Evolutionary conservation across 2,888 invertebrate genomes (phyloP).

Genomic region (Idaea straminata): DNA sequence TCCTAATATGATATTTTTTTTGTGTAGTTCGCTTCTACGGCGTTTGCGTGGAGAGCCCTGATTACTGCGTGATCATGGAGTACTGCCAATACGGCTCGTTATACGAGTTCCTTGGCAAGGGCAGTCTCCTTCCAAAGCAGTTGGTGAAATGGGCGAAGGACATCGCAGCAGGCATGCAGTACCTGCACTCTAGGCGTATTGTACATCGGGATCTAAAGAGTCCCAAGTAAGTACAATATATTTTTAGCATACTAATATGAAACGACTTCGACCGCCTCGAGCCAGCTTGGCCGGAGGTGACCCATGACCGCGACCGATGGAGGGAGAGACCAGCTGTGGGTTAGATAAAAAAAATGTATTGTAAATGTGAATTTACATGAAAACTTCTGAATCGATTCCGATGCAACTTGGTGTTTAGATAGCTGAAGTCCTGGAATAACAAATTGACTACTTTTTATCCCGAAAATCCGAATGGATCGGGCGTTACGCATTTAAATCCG

Average conservation of each 20-base stretch:
- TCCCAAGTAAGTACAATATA: slow-evolving; percentile 89
- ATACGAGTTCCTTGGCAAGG: slow-evolving; percentile 92
- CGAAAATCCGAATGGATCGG: too few relatives aligned
- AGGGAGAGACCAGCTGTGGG: too few relatives aligned
- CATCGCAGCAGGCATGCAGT: slow-evolving; percentile 97
- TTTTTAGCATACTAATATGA: background rate
- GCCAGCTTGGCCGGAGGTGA: too few relatives aligned
- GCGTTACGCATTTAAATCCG: too few relatives aligned
- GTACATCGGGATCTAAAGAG: slow-evolving; percentile 99
- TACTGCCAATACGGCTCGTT: slow-evolving; percentile 97
- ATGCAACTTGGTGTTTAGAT: too few relatives aligned
- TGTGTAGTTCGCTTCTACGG: slow-evolving; percentile 85
- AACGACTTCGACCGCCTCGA: too few relatives aligned
- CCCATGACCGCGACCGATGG: too few relatives aligned
- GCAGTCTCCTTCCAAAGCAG: slow-evolving; percentile 91
- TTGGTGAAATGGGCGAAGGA: slow-evolving; percentile 96
- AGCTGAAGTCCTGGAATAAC: too few relatives aligned
- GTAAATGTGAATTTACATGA: too few relatives aligned
- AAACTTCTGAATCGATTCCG: too few relatives aligned
- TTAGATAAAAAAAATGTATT: too few relatives aligned
- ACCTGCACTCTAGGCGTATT: slow-evolving; percentile 96
- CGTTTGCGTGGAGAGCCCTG: slow-evolving; percentile 94
- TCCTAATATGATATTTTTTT: background rate
- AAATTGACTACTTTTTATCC: too few relatives aligned
- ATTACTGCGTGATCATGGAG: slow-evolving; percentile 98